Evolutionary conservation across 2,113 vertebrate species (phyloP), one percentile per base, ranked within the genome.

Genomic region (Aythya baeri): DNA sequence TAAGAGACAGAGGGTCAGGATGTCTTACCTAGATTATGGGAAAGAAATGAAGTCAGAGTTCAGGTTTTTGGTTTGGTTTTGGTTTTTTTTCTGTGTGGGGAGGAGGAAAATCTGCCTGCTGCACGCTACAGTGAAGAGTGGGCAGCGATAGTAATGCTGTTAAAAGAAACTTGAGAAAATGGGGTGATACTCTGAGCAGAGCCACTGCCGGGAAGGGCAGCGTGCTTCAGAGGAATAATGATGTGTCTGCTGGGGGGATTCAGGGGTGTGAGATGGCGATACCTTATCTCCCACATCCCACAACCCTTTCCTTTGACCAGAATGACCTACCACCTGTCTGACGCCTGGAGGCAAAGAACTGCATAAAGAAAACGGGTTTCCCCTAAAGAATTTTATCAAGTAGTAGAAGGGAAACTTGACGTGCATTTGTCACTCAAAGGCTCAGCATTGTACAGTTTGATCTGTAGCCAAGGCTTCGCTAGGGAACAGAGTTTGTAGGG

Each of bases 231-330:
- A 82, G 36, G 72, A 81, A 72, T 57, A 65, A 5, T n/a, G 52
- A 54, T 34, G 44, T 38, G 43, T 89, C 32, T 80, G 22, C 4
- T 58, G 23, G 63, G 83, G 44, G 29, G n/a, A 72, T 82, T 78
- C 52, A 34, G 43, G 26, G 0, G 0, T 54, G 23, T 15, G 77
- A 81, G 49, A 31, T 61, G 66, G 26, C 65, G 68, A 13, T 68
- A 27, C 0, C 0, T 91, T 93, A 49, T 72, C 88, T 86, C 75
- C 16, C 15, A 7, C 31, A 34, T 44, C 31, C 59, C 41, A n/a
- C 52, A 72, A 16, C 25, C 23, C 46, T 91, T 61, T 71, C 49
- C 66, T 93, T 84, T 91, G 86, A 83, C 84, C 86, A 79, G 27
- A 31, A 66, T 3, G 7, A 72, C 76, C 83, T 54, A 9, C 62